A percentile compares a stretch with the other conserved stretches of the same genome.
phyloP scores from a whole-genome alignment of 2,113 vertebrate species.

The Tiliqua scincoides region DNA sequence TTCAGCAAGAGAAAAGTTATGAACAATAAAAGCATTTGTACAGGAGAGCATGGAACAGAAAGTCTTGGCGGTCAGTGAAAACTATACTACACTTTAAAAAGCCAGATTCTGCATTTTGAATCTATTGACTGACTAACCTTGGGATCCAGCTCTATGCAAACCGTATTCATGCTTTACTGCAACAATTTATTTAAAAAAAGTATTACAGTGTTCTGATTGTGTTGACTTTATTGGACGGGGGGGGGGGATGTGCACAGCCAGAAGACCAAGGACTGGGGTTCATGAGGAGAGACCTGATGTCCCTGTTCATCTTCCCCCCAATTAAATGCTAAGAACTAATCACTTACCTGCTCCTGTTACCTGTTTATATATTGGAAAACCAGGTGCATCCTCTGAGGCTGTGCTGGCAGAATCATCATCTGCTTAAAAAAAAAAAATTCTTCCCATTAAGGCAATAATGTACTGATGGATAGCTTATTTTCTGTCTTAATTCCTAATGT shows the following conservation, averaged over 20 bases:
- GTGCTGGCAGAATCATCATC: conserved; percentile 68
- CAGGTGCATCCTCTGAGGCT: conserved; percentile 67
- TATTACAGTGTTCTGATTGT: neutral
- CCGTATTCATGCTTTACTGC: neutral
- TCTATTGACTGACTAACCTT: too few relatives aligned
- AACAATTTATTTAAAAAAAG: neutral
- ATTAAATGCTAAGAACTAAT: conserved; percentile 6
- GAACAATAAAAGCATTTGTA: neutral
- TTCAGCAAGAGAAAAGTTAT: neutral
- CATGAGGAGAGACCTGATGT: neutral
- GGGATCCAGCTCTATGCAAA: neutral
- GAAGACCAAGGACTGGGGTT: neutral
- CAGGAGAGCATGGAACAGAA: neutral
- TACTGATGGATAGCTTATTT: conserved; percentile 20
- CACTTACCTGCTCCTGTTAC: conserved; percentile 53
- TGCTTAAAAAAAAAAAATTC: conserved; percentile 46
- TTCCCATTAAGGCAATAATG: neutral
- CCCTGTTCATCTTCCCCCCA: neutral
- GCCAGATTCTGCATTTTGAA: neutral
- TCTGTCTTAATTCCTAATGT: neutral
- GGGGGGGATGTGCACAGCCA: neutral
- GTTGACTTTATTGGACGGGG: too few relatives aligned
- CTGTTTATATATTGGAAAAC: conserved; percentile 37
- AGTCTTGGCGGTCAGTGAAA: neutral
- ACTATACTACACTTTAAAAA: neutral